A percentile compares a stretch with the other conserved stretches of the same genome.
phyloP scores from a whole-genome alignment of 2,888 invertebrate species.

The Nematopogon swammerdamellus region DNA sequence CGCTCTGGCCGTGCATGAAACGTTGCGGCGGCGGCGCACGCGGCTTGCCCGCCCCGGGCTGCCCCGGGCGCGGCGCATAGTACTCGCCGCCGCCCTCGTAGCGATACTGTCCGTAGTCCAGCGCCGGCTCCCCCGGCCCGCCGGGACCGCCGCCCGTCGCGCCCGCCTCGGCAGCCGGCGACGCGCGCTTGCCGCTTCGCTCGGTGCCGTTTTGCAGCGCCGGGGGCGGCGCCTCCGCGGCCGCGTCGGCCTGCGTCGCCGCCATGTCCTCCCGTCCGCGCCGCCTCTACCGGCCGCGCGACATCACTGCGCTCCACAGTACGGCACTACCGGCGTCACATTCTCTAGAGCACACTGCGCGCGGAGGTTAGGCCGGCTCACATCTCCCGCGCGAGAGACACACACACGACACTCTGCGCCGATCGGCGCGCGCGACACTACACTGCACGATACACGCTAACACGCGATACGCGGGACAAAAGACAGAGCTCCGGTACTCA shows the following conservation, averaged over 20 bases:
- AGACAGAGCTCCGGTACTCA: not conserved
- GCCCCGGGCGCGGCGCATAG: conserved; percentile 55
- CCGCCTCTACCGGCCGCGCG: conserved; percentile 23
- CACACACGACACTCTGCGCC: not conserved
- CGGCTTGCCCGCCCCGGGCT: conserved; percentile 47
- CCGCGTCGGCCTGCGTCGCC: conserved; percentile 81
- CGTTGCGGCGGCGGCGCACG: conserved; percentile 54
- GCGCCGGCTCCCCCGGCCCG: conserved; percentile 40
- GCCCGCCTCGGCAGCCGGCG: conserved; percentile 64
- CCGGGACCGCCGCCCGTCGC: conserved; percentile 57
- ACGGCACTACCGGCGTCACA: conserved; percentile 3
- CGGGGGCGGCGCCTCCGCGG: conserved; percentile 65
- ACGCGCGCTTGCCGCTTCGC: conserved; percentile 65
- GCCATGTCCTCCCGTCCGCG: conserved; percentile 75
- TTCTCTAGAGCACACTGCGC: not conserved
- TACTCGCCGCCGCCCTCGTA: conserved; percentile 59
- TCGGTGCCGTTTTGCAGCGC: conserved; percentile 75
- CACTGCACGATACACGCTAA: not conserved
- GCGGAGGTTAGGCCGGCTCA: not conserved
- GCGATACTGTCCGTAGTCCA: conserved; percentile 52
- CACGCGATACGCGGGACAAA: conserved; percentile 1
- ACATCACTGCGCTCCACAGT: conserved; percentile 13
- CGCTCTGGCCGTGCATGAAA: conserved; percentile 68
- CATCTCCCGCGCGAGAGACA: not conserved
- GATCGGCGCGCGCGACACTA: not conserved